Conservation (phyloP, 2,113 vertebrate species). For the Aegypius monachus region DNA sequence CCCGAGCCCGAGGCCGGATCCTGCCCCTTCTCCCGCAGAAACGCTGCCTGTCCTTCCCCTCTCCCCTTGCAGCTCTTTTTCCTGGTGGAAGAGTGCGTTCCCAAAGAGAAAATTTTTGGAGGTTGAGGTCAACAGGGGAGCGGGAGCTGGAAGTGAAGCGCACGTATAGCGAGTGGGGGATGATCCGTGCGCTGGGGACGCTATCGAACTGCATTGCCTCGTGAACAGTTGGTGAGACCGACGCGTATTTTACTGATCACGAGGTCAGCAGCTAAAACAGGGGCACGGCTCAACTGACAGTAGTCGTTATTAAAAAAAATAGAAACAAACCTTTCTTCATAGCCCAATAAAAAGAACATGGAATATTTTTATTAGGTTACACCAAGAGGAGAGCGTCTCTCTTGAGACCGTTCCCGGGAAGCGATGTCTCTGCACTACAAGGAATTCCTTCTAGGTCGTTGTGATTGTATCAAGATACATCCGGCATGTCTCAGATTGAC, state of each 20-base stretch:
- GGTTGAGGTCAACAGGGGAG: fast-evolving
- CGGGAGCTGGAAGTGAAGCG: fast-evolving
- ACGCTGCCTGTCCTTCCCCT: fast-evolving
- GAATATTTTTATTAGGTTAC: background rate
- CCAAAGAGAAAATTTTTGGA: no score
- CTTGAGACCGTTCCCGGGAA: fast-evolving
- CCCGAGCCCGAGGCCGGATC: no score
- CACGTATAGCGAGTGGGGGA: fast-evolving
- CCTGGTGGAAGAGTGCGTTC: fast-evolving
- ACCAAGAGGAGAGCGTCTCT: fast-evolving
- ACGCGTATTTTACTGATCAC: fast-evolving
- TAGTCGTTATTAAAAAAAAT: background rate
- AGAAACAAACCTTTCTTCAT: background rate
- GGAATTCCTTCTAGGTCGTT: background rate
- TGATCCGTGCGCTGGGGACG: fast-evolving
- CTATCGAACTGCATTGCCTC: fast-evolving
- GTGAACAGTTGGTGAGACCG: fast-evolving
- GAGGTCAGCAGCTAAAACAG: background rate
- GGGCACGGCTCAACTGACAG: background rate
- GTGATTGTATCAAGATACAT: no score
- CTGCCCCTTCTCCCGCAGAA: fast-evolving
- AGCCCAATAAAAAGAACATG: fast-evolving
- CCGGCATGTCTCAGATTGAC: background rate
- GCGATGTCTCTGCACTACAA: fast-evolving
- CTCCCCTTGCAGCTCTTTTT: background rate